These are phyloP conservation scores for Drosophila nigricruria DNA, from an alignment of 2,888 invertebrate genomes.

Conservation along the genomic window DNA sequence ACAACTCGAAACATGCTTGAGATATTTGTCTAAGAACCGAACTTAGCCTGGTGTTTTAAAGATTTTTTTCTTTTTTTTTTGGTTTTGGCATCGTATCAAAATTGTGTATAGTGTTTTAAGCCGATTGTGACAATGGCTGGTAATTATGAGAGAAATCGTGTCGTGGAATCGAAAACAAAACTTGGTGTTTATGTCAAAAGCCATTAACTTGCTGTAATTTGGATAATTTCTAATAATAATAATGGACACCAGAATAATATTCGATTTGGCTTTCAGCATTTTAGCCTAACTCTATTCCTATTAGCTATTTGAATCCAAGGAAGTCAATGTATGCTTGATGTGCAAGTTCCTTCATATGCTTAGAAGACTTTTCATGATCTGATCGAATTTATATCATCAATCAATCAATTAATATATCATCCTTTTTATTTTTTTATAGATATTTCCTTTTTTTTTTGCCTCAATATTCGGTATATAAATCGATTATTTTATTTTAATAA, in stretches of 20 bases:
- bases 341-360: background rate
- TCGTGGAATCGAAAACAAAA: background rate
- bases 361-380: no score
- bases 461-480: no score
- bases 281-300: background rate
- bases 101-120: background rate
- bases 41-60: background rate
- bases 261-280: background rate
- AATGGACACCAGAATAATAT: background rate
- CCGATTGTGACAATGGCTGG: background rate
- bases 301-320: background rate
- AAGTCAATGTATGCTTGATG: background rate
- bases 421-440: no score
- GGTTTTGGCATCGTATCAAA: background rate
- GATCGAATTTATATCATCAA: no score
- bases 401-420: no score
- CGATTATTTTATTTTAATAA: no score
- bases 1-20: background rate
- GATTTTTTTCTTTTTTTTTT: background rate
- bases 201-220: background rate
- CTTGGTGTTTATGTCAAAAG: background rate
- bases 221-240: background rate
- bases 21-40: background rate
- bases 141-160: background rate
- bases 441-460: no score